Base-by-base conservation (phyloP, 64 coral and sea anemone genomes). In the Dendrophyllia cribrosa region DNA sequence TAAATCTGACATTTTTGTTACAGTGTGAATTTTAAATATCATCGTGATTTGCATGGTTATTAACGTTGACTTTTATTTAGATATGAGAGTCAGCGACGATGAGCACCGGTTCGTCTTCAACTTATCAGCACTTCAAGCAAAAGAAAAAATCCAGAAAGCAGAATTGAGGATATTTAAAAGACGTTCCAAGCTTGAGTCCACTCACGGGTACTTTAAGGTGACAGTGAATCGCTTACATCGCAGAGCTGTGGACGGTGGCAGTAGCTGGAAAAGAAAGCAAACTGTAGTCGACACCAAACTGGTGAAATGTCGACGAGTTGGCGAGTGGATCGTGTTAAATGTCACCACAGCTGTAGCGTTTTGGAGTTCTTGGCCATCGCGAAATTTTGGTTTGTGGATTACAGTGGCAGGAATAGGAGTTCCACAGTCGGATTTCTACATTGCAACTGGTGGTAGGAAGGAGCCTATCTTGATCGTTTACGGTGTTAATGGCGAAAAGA, bases 401-500 rank as follows among this genome's bases (percentile, higher is more conserved):
- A 85, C 84, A 50, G 92, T 97, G 15, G 82, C 66, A 56, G 87
- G 87, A 19, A 56, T 88, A 23, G 83, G 88, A 87, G 88, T 84
- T 78, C 88, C 75, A 25, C 43, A 45, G 58, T 97, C 95, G 14
- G 95, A 97, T 91, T 97, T 97, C 83, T 70, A 90, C 75, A 89
- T 97, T 72, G 95, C 95, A n/a, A 87, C 92, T 46, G 95, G 95
- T 74, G 95, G 95, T 11, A 88, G 95, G 81, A 97, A 97, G 61
- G 95, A 97, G n/a, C 95, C 95, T 15, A 93, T 97, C 66, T 67
- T 97, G 62, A 79, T 97, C 58, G 74, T 89, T 16, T 97, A 91
- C 86, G 95, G 95, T 51, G 87, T 87, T 3, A 89, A 81, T 76
- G 82, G 89, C 43, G 77, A 45, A 20, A 63, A 49, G 87, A 81